Percentiles rank a stretch among this genome's conserved stretches.
phyloP scores from a whole-genome alignment of 2,888 invertebrate genomes.

The Hirtodrosophila histrioides region DNA sequence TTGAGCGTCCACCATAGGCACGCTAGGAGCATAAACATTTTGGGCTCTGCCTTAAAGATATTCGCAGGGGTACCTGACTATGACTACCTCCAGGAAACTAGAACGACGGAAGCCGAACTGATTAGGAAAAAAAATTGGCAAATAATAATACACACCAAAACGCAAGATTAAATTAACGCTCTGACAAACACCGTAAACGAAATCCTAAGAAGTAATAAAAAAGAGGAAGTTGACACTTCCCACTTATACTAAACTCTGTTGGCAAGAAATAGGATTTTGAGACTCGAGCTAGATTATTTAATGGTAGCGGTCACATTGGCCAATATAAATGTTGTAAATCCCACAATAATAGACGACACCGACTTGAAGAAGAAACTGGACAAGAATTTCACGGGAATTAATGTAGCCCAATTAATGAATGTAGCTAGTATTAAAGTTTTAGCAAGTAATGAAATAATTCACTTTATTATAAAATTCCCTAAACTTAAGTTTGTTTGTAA shows the following conservation, averaged over 20 bases:
- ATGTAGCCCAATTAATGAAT: not conserved
- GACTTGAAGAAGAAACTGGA: not conserved
- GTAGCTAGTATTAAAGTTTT: not conserved
- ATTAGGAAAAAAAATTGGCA: not conserved
- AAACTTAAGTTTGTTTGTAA: not conserved
- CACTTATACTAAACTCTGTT: constrained; percentile 1
- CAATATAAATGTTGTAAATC: not conserved
- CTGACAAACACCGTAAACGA: not conserved
- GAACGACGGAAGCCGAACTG: too few species aligned
- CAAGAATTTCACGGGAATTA: not conserved
- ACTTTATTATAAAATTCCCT: not conserved
- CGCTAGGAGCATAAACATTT: too few species aligned
- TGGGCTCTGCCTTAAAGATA: too few species aligned
- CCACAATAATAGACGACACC: not conserved
- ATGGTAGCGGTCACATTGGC: not conserved
- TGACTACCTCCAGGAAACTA: too few species aligned
- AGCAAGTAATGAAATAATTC: not conserved
- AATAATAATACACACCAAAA: not conserved
- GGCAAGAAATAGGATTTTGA: constrained; percentile 2
- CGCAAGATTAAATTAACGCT: not conserved
- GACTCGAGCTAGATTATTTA: not conserved
- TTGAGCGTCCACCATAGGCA: too few species aligned
- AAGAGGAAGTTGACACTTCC: not conserved
- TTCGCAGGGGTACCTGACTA: too few species aligned
- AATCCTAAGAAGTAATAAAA: not conserved